These are phyloP conservation scores for Camponotus pennsylvanicus DNA, from an alignment of 1,140 invertebrate genomes.

Conservation along the genomic window DNA sequence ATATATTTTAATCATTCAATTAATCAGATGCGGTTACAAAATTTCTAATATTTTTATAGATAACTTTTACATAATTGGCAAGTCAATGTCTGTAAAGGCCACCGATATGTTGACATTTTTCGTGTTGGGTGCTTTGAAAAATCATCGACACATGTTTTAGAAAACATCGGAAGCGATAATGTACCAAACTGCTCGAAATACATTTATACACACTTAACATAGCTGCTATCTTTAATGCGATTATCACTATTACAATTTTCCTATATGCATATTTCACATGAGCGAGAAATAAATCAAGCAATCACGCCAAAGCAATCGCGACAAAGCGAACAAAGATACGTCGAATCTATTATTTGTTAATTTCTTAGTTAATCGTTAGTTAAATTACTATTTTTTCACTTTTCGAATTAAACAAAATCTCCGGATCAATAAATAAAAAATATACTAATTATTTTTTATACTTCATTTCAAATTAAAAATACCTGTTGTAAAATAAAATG, in stretches of 20 bases:
- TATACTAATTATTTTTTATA: not conserved
- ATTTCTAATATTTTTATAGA: not conserved
- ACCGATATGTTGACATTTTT: constrained; percentile 9
- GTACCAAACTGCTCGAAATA: constrained; percentile 65
- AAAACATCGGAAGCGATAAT: constrained; percentile 62
- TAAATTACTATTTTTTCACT: not conserved
- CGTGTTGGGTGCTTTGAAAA: not conserved
- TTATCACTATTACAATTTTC: constrained; percentile 76
- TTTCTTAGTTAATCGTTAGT: not conserved
- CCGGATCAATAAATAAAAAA: not conserved
- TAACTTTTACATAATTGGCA: not conserved
- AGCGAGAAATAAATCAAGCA: constrained; percentile 71
- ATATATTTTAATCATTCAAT: constrained; percentile 20
- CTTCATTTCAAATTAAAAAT: not conserved
- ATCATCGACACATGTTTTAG: constrained; percentile 19
- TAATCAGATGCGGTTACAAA: not conserved
- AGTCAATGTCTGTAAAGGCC: constrained; percentile 4
- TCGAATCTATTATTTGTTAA: constrained; percentile 42
- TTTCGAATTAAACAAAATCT: not conserved
- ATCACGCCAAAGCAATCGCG: constrained; percentile 30
- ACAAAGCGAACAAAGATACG: constrained; percentile 59
- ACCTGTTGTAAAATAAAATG: not conserved
- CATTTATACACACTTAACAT: constrained; percentile 78
- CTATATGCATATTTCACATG: constrained; percentile 69
- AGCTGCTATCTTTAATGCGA: constrained; percentile 77